Percentiles rank a stretch among this genome's conserved stretches.
phyloP scores from a whole-genome alignment of 1,140 invertebrate genomes.

The Bombus balteatus region DNA sequence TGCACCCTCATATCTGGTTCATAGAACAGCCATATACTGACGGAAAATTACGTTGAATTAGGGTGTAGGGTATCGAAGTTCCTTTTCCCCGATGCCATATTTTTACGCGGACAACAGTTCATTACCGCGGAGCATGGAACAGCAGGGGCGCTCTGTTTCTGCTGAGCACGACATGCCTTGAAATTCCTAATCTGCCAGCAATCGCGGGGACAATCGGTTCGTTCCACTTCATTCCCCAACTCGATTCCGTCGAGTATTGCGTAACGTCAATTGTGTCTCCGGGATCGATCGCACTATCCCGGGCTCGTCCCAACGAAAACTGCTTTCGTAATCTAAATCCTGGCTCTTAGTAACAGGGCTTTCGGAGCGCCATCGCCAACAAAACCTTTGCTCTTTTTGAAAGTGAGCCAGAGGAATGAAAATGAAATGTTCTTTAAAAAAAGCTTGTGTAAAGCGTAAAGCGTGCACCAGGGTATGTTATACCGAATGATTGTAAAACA shows the following conservation, averaged over 20 bases:
- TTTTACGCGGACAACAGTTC: slow-evolving; percentile 41
- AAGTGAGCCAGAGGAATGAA: too few relatives aligned
- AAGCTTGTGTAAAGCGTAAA: neutral
- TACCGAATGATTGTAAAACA: too few relatives aligned
- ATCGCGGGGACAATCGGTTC: slow-evolving; percentile 23
- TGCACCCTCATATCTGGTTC: neutral
- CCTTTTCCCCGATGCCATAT: slow-evolving; percentile 2
- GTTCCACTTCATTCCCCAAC: slow-evolving; percentile 32
- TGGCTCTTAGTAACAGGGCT: slow-evolving; percentile 24
- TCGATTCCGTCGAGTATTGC: slow-evolving; percentile 35
- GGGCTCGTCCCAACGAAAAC: slow-evolving; percentile 29
- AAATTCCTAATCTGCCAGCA: slow-evolving; percentile 19
- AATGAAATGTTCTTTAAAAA: neutral
- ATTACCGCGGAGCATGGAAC: slow-evolving; percentile 17
- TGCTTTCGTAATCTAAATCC: slow-evolving; percentile 46
- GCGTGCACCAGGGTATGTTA: too few relatives aligned
- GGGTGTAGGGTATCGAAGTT: slow-evolving; percentile 16
- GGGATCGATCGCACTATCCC: slow-evolving; percentile 26
- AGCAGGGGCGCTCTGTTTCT: neutral
- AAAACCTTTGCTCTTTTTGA: neutral
- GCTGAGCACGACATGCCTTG: neutral
- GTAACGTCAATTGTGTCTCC: slow-evolving; percentile 30
- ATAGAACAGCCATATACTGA: neutral
- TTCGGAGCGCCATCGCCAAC: neutral
- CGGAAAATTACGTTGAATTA: slow-evolving; percentile 4